Conservation (phyloP, 2,113 vertebrate genomes). For the Melanotaenia duboulayi region DNA sequence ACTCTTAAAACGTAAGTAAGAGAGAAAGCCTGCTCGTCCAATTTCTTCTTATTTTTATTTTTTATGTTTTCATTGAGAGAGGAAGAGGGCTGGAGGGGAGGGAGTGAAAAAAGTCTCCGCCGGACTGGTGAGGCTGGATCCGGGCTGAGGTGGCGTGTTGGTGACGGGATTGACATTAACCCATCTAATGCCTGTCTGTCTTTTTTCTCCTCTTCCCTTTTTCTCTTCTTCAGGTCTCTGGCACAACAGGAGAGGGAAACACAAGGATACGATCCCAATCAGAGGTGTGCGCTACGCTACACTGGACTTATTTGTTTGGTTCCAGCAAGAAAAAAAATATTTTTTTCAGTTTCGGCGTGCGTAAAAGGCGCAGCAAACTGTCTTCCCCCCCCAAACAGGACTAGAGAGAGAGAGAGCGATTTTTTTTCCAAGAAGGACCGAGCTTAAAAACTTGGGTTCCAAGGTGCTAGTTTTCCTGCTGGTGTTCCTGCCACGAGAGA, state of each 20-base stretch:
- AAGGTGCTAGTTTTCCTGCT: slow-evolving; percentile 64
- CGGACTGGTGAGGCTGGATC: slow-evolving; percentile 87
- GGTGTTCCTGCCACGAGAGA: slow-evolving; percentile 60
- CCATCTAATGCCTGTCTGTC: slow-evolving; percentile 86
- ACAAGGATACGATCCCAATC: slow-evolving; percentile 70
- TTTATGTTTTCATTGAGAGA: slow-evolving; percentile 43
- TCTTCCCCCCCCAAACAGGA: slow-evolving; percentile 46
- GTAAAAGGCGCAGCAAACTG: slow-evolving; percentile 74
- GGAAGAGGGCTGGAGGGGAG: slow-evolving; percentile 74
- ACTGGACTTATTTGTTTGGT: slow-evolving; percentile 77
- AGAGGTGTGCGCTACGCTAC: slow-evolving; percentile 63
- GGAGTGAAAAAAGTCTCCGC: slow-evolving; percentile 87
- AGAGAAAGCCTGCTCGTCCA: slow-evolving; percentile 30
- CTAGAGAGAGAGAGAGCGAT: slow-evolving; percentile 56
- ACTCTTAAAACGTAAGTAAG: slow-evolving; percentile 81
- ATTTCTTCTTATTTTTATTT: slow-evolving; percentile 1
- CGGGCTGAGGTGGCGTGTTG: slow-evolving; percentile 90
- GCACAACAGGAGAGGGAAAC: slow-evolving; percentile 47
- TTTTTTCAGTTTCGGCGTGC: slow-evolving; percentile 65
- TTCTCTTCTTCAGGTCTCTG: slow-evolving; percentile 82
- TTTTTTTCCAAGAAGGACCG: slow-evolving; percentile 74
- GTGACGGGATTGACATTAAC: slow-evolving; percentile 92
- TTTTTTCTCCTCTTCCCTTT: slow-evolving; percentile 73
- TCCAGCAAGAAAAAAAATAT: slow-evolving; percentile 51
- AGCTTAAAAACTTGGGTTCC: slow-evolving; percentile 83